Evolutionary conservation across 2,888 invertebrate species (phyloP).

Genomic region (Caenorhabditis wallacei): DNA sequence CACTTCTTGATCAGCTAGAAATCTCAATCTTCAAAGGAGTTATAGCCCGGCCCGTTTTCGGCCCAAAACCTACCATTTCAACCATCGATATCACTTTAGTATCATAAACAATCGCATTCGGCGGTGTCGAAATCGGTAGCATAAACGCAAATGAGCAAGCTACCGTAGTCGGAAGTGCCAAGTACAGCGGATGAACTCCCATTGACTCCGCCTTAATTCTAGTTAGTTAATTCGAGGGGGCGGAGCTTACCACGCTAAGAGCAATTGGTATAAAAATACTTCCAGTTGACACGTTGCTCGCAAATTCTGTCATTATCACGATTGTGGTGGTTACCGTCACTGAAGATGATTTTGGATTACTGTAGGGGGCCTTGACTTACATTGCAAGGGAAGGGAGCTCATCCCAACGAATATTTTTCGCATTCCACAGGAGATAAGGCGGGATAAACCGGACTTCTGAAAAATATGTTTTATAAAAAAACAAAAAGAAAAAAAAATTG

Average conservation of each 20-base stretch:
- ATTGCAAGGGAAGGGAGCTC: conserved; percentile 58
- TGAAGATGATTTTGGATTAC: no score
- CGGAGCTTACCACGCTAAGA: conserved; percentile 58
- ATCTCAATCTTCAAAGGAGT: no score
- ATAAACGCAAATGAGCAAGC: conserved; percentile 84
- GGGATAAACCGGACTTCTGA: conserved; percentile 66
- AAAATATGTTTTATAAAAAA: not conserved
- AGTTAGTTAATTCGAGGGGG: not conserved
- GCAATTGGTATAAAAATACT: conserved; percentile 76
- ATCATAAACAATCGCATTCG: conserved; percentile 85
- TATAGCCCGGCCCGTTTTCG: no score
- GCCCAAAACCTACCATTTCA: conserved; percentile 72
- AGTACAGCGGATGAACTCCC: conserved; percentile 83
- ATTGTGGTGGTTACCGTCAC: conserved; percentile 68
- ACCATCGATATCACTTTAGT: conserved; percentile 74
- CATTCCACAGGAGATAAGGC: conserved; percentile 65
- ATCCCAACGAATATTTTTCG: conserved; percentile 49
- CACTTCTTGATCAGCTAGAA: no score
- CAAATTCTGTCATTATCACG: conserved; percentile 72
- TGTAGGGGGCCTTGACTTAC: no score
- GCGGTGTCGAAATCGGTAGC: conserved; percentile 86
- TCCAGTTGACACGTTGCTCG: conserved; percentile 74
- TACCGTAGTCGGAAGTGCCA: conserved; percentile 83
- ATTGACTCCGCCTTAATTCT: conserved; percentile 70
- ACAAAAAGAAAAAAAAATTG: no score